Conservation (phyloP, 2,797 vertebrate species). For the Peromyscus melanophrys region DNA sequence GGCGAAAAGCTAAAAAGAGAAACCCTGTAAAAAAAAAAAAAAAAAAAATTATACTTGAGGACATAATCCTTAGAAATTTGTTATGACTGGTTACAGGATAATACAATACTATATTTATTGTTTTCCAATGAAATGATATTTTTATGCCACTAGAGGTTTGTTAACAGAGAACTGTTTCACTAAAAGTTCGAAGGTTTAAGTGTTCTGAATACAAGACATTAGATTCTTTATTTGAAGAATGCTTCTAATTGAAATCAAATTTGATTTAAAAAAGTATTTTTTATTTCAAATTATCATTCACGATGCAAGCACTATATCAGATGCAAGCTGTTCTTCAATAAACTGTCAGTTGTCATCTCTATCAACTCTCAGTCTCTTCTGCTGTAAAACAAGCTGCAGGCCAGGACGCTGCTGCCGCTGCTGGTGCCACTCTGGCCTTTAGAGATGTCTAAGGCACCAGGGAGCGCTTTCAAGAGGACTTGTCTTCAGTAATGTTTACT, state of each 20-base stretch:
- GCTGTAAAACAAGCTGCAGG: slow-evolving; percentile 45
- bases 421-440: slow-evolving; percentile 71
- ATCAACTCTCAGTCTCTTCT: slow-evolving; percentile 18
- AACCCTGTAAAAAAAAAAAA: no score
- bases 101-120: slow-evolving; percentile 30
- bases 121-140: slow-evolving; percentile 47
- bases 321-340: slow-evolving; percentile 21
- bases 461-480: slow-evolving; percentile 14
- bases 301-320: neutral
- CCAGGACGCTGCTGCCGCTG: neutral
- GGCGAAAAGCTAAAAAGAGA: no score
- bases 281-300: slow-evolving; percentile 59
- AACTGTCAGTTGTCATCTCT: neutral
- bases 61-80: slow-evolving; percentile 54
- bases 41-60: neutral
- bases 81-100: slow-evolving; percentile 32
- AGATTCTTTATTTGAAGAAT: slow-evolving; percentile 77
- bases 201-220: slow-evolving; percentile 72
- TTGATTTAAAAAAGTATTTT: slow-evolving; percentile 66
- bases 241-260: slow-evolving; percentile 80
- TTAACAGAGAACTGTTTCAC: slow-evolving; percentile 58
- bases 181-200: slow-evolving; percentile 69
- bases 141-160: neutral
- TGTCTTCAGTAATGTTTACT: slow-evolving; percentile 66
- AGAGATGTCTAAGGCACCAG: slow-evolving; percentile 32